phyloP scores from a whole-genome alignment of 2,797 vertebrate genomes.

The Phoxinus dragarum region DNA sequence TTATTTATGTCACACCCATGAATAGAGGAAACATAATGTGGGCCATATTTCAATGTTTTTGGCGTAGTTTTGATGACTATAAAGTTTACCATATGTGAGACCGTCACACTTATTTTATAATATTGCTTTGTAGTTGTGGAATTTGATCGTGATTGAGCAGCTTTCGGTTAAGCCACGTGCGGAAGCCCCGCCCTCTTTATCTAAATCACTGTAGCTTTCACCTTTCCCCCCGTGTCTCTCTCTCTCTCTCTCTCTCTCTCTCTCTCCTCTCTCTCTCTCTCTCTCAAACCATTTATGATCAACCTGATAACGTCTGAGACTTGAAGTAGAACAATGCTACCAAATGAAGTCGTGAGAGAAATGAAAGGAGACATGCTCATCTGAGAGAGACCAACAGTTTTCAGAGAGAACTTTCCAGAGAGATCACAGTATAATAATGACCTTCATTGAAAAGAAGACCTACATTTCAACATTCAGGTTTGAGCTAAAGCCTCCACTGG shows the following conservation, averaged over 20 bases:
- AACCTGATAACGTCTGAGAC: background rate
- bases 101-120: background rate
- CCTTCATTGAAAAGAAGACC: constrained; percentile 66
- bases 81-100: background rate
- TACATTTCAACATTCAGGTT: constrained; percentile 75
- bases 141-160: background rate
- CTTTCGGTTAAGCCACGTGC: background rate
- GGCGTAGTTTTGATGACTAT: background rate
- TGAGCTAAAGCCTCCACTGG: constrained; percentile 59
- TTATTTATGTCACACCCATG: background rate
- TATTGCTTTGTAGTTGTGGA: background rate
- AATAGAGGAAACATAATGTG: background rate
- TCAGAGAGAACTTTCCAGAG: background rate
- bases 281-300: constrained; percentile 3
- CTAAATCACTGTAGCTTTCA: background rate
- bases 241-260: too few species aligned
- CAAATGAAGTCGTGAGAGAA: background rate
- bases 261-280: too few species aligned
- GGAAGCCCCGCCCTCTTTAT: constrained; percentile 13
- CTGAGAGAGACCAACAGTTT: background rate
- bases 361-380: background rate
- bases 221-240: background rate
- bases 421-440: constrained; percentile 61
- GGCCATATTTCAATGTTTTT: background rate
- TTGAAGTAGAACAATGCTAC: background rate